These are phyloP conservation scores for Tachuris rubrigastra DNA, from an alignment of 2,113 vertebrate species.

Conservation along the genomic window DNA sequence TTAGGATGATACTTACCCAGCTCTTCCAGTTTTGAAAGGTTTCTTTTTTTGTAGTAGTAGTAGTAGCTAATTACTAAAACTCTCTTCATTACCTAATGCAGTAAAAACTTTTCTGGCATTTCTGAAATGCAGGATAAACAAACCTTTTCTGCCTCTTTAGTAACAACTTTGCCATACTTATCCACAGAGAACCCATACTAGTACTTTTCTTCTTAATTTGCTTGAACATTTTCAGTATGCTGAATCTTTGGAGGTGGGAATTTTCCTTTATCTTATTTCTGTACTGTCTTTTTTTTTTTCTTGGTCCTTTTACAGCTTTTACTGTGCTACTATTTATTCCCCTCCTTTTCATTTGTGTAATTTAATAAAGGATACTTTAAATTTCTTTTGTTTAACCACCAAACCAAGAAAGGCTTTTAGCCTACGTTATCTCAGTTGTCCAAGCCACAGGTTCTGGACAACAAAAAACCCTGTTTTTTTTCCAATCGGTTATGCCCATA, in stretches of 20 bases:
- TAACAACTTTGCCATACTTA: not conserved
- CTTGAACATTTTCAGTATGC: not conserved
- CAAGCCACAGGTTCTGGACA: not conserved
- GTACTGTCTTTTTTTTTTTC: not conserved
- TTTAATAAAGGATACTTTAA: not conserved
- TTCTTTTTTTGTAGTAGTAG: not conserved
- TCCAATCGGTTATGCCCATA: not conserved
- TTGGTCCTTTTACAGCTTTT: not conserved
- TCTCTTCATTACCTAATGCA: not conserved
- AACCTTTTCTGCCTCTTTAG: not conserved
- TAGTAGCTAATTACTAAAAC: not conserved
- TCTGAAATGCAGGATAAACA: not conserved
- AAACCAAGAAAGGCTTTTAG: not conserved
- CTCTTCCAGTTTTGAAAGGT: not conserved
- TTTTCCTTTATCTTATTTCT: not conserved
- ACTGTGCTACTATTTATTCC: not conserved
- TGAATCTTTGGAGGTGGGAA: not conserved
- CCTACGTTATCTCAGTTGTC: accelerated
- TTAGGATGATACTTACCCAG: not conserved
- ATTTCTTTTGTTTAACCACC: not conserved
- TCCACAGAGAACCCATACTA: not conserved
- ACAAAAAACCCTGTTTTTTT: not conserved
- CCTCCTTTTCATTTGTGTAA: not conserved
- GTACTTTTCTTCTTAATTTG: not conserved
- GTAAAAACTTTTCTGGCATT: not conserved